Conservation (phyloP, 2,113 vertebrate genomes). For the Manacus vitellinus region DNA sequence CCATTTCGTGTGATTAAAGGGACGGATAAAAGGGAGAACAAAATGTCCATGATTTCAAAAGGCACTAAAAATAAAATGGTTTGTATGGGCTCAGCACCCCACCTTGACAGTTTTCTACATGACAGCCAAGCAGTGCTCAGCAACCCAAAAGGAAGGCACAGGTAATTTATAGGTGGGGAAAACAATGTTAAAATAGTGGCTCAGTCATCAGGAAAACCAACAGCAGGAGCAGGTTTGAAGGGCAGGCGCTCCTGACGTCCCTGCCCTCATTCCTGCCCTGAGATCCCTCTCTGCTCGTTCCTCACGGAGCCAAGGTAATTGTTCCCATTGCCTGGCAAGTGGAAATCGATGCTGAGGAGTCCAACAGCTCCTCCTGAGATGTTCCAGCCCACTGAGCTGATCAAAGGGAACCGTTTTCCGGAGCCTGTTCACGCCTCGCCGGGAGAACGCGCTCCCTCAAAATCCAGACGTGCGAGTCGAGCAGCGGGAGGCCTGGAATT, state of each 20-base stretch:
- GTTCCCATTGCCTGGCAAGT: not conserved
- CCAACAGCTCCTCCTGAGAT: not conserved
- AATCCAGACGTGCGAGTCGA: not conserved
- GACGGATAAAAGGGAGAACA: constrained; percentile 49
- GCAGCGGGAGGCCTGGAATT: constrained; percentile 10
- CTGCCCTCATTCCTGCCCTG: not conserved
- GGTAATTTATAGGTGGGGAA: not conserved
- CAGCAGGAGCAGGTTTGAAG: not conserved
- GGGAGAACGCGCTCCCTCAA: not conserved
- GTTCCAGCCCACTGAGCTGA: not conserved
- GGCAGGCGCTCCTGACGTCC: not conserved
- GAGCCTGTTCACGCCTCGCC: not conserved
- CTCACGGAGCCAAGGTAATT: not conserved
- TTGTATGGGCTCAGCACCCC: not conserved
- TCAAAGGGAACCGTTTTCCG: not conserved
- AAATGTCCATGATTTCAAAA: constrained; percentile 39
- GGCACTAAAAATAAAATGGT: constrained; percentile 29
- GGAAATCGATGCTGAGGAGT: not conserved
- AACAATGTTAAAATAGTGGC: not conserved
- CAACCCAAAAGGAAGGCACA: not conserved
- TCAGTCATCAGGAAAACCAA: not conserved
- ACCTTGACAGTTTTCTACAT: not conserved
- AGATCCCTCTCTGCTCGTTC: not conserved
- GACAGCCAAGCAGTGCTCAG: not conserved
- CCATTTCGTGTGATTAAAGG: constrained; percentile 22